phyloP scores from a whole-genome alignment of 2,797 vertebrate genomes.

The Streptopelia turtur region DNA sequence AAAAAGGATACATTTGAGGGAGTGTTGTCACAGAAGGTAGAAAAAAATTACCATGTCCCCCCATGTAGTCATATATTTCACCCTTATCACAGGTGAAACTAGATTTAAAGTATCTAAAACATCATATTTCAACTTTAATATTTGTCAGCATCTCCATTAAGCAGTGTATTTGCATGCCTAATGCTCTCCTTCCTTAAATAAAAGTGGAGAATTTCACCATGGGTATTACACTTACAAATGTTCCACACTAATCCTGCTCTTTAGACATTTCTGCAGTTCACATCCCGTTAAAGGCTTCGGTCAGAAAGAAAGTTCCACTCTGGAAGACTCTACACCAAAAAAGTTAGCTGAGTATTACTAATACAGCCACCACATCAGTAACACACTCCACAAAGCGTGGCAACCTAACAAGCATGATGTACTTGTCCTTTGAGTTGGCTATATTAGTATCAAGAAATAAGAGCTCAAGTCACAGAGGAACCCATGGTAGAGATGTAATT shows the following conservation, averaged over 20 bases:
- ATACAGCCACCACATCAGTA: background rate
- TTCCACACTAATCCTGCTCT: background rate
- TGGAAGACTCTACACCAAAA: background rate
- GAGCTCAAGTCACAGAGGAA: background rate
- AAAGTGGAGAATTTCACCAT: background rate
- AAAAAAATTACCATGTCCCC: background rate
- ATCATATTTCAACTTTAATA: background rate
- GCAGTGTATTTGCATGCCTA: background rate
- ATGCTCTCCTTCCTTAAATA: background rate
- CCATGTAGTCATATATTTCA: background rate
- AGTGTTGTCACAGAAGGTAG: background rate
- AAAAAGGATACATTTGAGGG: background rate
- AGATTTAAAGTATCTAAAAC: background rate
- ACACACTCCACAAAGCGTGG: background rate
- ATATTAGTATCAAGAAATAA: background rate
- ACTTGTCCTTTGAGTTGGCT: background rate
- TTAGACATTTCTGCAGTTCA: background rate
- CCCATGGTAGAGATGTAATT: background rate
- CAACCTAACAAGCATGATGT: background rate
- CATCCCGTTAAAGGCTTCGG: background rate
- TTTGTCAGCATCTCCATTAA: background rate
- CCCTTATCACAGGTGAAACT: background rate
- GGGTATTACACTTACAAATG: background rate
- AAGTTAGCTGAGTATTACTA: background rate
- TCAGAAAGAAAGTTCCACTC: background rate